Conservation (phyloP, 2,113 vertebrate genomes). For the Origma solitaria region DNA sequence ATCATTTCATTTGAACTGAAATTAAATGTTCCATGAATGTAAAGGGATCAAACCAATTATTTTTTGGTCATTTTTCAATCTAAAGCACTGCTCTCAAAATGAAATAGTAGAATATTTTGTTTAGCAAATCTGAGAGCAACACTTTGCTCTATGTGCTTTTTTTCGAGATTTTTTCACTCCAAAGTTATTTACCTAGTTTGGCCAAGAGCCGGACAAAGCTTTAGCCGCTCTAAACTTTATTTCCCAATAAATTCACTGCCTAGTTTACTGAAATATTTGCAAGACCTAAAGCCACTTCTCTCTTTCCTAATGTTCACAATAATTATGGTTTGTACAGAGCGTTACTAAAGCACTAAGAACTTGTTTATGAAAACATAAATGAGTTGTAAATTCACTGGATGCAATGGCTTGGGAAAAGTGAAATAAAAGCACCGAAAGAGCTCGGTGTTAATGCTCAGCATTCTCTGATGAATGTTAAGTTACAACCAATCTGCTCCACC, state of each 20-base stretch:
- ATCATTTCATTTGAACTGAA: neutral
- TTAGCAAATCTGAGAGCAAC: neutral
- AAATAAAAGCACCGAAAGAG: neutral
- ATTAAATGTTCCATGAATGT: neutral
- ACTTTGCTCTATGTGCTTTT: neutral
- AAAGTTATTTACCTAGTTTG: neutral
- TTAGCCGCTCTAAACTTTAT: neutral
- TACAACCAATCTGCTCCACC: neutral
- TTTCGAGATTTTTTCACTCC: neutral
- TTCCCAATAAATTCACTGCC: neutral
- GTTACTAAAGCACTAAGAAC: neutral
- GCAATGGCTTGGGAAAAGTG: neutral
- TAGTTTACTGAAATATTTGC: neutral
- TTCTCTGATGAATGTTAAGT: neutral
- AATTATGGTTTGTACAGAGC: neutral
- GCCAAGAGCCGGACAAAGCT: neutral
- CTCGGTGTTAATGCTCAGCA: neutral
- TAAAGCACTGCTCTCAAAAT: neutral
- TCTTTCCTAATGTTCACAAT: neutral
- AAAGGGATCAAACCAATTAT: neutral
- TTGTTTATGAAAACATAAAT: neutral
- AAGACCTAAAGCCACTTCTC: neutral
- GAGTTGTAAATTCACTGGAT: neutral
- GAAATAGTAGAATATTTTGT: neutral
- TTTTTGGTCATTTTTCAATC: neutral